phyloP scores from a whole-genome alignment of 2,797 vertebrate genomes.

The Glossophaga mutica region DNA sequence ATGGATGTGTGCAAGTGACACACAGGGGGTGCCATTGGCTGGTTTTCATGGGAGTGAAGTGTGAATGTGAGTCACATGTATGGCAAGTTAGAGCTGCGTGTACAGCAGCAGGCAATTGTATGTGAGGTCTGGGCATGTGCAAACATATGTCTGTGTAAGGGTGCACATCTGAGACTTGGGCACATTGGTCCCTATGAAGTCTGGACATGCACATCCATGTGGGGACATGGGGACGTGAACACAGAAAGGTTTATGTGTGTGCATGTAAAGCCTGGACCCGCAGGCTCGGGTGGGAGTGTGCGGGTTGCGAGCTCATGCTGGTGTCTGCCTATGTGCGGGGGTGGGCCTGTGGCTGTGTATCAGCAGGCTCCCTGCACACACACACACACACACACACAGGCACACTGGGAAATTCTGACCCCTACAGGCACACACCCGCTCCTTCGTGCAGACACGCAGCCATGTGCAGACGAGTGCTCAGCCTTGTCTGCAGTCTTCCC shows the following conservation, averaged over 20 bases:
- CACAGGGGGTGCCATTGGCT: not conserved
- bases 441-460: not conserved
- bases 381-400: not conserved
- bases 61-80: not conserved
- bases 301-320: constrained; percentile 45
- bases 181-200: not conserved
- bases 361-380: not conserved
- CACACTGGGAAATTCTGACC: not conserved
- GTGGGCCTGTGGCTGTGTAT: constrained; percentile 34
- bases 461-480: not conserved
- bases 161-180: not conserved
- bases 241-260: not conserved
- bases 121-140: not conserved
- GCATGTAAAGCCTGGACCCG: not conserved
- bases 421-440: not conserved
- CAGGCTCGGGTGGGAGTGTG: not conserved
- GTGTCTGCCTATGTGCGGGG: constrained; percentile 47
- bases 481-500: not conserved
- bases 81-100: not conserved
- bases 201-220: not conserved
- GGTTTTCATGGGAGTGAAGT: not conserved
- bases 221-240: not conserved
- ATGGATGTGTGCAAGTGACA: not conserved
- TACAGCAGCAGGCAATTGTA: not conserved
- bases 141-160: not conserved